Evolutionary conservation across 1,140 invertebrate species (phyloP).

Genomic region (Antheraea mylitta): DNA sequence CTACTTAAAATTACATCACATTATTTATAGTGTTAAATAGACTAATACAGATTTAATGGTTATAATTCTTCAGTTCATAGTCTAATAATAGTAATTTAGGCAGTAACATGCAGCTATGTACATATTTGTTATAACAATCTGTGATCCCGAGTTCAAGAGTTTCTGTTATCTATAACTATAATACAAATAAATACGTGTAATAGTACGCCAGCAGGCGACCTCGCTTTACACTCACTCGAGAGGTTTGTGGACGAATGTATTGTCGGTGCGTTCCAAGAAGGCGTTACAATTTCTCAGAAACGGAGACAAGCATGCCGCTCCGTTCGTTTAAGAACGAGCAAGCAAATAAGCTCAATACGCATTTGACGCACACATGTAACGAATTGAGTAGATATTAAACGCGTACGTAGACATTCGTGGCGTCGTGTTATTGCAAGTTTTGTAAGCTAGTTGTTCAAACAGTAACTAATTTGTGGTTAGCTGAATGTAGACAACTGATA

Average conservation of each 20-base stretch:
- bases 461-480: not conserved
- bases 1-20: not conserved
- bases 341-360: conserved; percentile 72
- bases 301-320: conserved; percentile 70
- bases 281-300: conserved; percentile 77
- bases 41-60: not conserved
- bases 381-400: not conserved
- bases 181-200: conserved; percentile 49
- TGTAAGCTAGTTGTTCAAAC: conserved; percentile 7
- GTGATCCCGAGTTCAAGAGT: conserved; percentile 37
- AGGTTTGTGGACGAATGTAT: conserved; percentile 68
- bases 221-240: conserved; percentile 70
- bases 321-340: conserved; percentile 56
- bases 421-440: conserved; percentile 6
- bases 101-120: not conserved
- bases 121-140: conserved; percentile 23
- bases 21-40: not conserved
- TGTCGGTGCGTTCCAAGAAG: conserved; percentile 72
- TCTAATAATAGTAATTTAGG: not conserved
- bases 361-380: conserved; percentile 26
- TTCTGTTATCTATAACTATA: conserved; percentile 58
- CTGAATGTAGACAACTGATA: not conserved
- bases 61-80: not conserved
- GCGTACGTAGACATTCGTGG: not conserved
- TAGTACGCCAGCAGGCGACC: conserved; percentile 63